phyloP scores from a whole-genome alignment of 2,888 invertebrate species.

The Adelognathus sp. region DNA sequence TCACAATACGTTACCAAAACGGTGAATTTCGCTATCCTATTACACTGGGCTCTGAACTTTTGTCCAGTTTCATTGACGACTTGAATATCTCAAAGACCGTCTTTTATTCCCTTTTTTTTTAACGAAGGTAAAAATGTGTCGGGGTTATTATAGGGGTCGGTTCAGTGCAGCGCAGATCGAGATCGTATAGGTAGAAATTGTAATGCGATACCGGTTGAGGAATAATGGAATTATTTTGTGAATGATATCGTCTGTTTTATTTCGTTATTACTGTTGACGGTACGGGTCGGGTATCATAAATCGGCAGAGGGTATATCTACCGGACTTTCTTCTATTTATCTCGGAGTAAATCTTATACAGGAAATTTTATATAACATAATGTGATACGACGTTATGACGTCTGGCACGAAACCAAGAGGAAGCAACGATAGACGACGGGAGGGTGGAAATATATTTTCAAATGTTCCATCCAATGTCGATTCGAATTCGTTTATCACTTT shows the following conservation, averaged over 20 bases:
- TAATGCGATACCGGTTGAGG: slow-evolving; percentile 34
- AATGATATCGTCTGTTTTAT: not conserved
- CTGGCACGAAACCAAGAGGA: too few species aligned
- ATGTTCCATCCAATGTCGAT: too few species aligned
- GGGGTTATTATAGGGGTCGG: slow-evolving; percentile 41
- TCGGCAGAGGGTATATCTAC: not conserved
- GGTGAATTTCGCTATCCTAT: slow-evolving; percentile 36
- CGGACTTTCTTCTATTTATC: not conserved
- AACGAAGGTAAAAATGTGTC: slow-evolving; percentile 46
- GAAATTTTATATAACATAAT: too few species aligned
- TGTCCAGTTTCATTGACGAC: slow-evolving; percentile 43
- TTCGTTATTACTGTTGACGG: not conserved
- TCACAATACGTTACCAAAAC: slow-evolving; percentile 67
- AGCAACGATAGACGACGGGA: too few species aligned
- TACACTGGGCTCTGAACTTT: slow-evolving; percentile 26
- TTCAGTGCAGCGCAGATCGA: not conserved
- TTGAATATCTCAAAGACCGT: slow-evolving; percentile 16
- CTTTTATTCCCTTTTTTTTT: not conserved
- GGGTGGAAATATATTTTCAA: too few species aligned
- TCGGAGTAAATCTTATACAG: not conserved
- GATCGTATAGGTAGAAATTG: slow-evolving; percentile 51
- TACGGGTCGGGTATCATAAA: not conserved
- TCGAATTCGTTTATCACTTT: too few species aligned
- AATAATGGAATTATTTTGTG: slow-evolving; percentile 11
- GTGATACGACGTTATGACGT: too few species aligned